These are phyloP conservation scores for Zaprionus camerounensis DNA, from an alignment of 1,140 invertebrate genomes.

Conservation along the genomic window DNA sequence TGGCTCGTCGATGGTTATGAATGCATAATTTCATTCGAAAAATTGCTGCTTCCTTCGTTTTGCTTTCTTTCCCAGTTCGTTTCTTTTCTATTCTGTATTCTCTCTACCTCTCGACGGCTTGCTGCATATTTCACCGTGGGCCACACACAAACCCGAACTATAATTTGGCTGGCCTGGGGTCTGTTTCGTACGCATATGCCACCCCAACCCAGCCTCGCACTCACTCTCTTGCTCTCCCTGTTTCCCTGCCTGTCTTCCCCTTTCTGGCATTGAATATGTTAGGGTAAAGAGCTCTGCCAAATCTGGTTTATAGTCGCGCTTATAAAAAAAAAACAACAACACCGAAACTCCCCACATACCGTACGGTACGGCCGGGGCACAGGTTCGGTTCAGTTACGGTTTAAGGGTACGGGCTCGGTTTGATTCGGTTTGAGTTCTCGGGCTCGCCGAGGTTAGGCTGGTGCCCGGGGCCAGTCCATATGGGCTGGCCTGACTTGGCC, in stretches of 20 bases:
- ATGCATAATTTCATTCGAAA: conserved; percentile 74
- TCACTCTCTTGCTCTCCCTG: background rate
- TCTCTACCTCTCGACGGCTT: conserved; percentile 7
- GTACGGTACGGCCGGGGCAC: conserved; percentile 12
- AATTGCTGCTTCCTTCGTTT: conserved; percentile 55
- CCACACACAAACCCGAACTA: conserved; percentile 49
- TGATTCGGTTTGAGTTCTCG: conserved; percentile 22
- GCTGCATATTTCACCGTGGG: conserved; percentile 40
- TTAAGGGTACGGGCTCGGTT: background rate
- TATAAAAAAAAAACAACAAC: conserved; percentile 62
- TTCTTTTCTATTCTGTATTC: conserved; percentile 27
- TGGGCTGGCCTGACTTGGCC: conserved; percentile 30
- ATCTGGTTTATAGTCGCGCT: conserved; percentile 76
- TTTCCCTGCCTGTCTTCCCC: background rate
- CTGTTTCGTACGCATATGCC: conserved; percentile 29
- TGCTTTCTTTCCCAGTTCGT: conserved; percentile 4
- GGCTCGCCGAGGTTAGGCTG: background rate
- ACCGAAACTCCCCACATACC: conserved; percentile 48
- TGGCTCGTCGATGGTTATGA: conserved; percentile 62
- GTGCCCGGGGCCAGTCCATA: conserved; percentile 22
- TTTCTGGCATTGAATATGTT: conserved; percentile 28
- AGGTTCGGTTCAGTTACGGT: conserved; percentile 5
- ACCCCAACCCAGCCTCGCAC: conserved; percentile 7
- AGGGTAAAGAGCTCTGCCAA: conserved; percentile 66
- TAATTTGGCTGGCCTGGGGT: conserved; percentile 55